Percentiles rank a stretch among this genome's conserved stretches.
These are phyloP conservation scores for Albula glossodonta DNA, from an alignment of 2,113 vertebrate genomes.

Conservation along the genomic window DNA sequence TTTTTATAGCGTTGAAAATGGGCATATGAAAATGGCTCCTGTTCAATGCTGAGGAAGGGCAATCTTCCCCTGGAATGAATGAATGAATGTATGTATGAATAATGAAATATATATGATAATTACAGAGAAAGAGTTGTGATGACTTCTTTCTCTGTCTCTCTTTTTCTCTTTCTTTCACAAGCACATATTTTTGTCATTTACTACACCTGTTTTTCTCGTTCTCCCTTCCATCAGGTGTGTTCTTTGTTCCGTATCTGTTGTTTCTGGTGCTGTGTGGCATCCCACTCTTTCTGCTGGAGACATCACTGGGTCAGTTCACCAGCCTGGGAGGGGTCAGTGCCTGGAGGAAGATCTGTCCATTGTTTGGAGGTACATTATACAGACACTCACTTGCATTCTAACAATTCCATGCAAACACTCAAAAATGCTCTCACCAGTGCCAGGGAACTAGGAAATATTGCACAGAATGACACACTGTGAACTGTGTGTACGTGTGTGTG, in stretches of 20 bases:
- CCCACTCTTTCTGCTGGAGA: slow-evolving; percentile 89
- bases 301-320: slow-evolving; percentile 86
- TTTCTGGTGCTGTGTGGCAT: slow-evolving; percentile 88
- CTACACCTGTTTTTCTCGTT: too few relatives aligned
- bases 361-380: slow-evolving; percentile 81
- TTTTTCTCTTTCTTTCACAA: neutral
- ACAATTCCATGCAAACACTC: neutral
- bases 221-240: slow-evolving; percentile 73
- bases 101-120: too few relatives aligned
- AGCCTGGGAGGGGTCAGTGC: slow-evolving; percentile 86
- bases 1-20: neutral
- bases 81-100: too few relatives aligned
- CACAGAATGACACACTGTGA: too few relatives aligned
- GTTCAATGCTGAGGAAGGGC: slow-evolving; percentile 38
- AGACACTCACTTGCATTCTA: slow-evolving; percentile 2
- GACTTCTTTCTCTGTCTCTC: neutral
- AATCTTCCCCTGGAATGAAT: neutral
- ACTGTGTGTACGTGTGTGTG: too few relatives aligned
- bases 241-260: slow-evolving; percentile 90
- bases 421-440: neutral
- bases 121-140: neutral
- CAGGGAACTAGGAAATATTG: too few relatives aligned
- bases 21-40: slow-evolving; percentile 40
- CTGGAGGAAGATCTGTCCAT: slow-evolving; percentile 92
- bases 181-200: too few relatives aligned